Base-by-base conservation (phyloP, 2,797 vertebrate genomes). In the Sebastes oblongus region DNA sequence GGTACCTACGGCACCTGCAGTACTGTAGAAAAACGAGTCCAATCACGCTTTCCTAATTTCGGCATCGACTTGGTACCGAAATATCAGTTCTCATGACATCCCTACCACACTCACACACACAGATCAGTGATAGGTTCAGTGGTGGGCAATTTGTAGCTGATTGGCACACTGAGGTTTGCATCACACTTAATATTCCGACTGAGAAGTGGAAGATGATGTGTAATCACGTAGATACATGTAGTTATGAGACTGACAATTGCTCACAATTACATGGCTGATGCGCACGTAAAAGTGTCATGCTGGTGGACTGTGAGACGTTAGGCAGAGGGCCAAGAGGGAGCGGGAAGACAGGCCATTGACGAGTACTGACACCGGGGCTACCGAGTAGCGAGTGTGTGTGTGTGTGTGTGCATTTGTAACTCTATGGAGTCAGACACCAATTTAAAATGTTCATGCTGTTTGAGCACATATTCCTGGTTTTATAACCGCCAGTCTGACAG, bases 391-490 rank as follows among this genome's bases (percentile, higher is more conserved):
- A 16, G 13, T 39, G 50, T 70, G 64, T 29, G 36, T 39, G 50
- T 39, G 50, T 32, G 46, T 69, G 64, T 72, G 58, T 18, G 65
- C 6, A 20, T 80, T 6, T 69, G 42, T 65, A 66, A 66, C 61
- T 66, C 72, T 58, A 56, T 59, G 52, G 64, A 90, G 79, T 85
- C 85, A 82, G 78, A 91, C 86, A 88, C 78, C 90, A 91, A 91
- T 93, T 93, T 93, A 87, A 91, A 90, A 90, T 89, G 84, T 90
- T 92, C 89, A 92, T 82, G 89, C 87, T 84, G 85, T 88, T 86
- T 88, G 89, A 91, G 78, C 90, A 81, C 83, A 90, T 85, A 91
- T 83, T 84, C 80, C 70, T 34, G 75, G 83, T 88, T 90, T 88
- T 84, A 83, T 71, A 83, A 70, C 72, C 5, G 75, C 79, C 84